These are phyloP conservation scores for Cordilura impudica DNA, from an alignment of 2,888 invertebrate genomes.

Conservation along the genomic window DNA sequence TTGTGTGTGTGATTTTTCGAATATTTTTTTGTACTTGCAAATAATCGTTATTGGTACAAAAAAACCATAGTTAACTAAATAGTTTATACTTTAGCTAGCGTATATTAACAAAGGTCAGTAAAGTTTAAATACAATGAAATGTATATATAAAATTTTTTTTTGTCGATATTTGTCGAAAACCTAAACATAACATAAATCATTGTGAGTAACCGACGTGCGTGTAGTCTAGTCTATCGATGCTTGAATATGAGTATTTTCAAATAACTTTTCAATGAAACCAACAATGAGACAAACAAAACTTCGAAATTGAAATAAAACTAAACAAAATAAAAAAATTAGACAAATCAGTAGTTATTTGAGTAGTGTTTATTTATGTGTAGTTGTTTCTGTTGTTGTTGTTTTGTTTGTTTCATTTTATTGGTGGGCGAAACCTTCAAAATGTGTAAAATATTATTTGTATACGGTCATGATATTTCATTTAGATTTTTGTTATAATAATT, in stretches of 20 bases:
- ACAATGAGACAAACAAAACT: constrained; percentile 38
- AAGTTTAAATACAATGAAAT: constrained; percentile 30
- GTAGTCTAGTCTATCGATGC: constrained; percentile 37
- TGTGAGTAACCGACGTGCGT: constrained; percentile 25
- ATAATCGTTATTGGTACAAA: not conserved
- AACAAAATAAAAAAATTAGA: not conserved
- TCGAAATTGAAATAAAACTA: constrained; percentile 1
- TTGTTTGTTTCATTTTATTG: constrained; percentile 32
- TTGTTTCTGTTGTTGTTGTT: too few species aligned
- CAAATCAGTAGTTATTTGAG: constrained; percentile 22
- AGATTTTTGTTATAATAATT: too few species aligned
- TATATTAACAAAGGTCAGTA: constrained; percentile 46
- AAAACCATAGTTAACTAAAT: not conserved
- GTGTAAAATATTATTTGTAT: constrained; percentile 52
- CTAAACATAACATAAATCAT: constrained; percentile 25
- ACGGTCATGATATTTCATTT: constrained; percentile 52
- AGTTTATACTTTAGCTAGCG: too few species aligned
- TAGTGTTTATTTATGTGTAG: too few species aligned
- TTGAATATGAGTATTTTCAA: not conserved
- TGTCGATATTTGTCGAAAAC: constrained; percentile 16
- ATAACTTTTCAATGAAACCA: constrained; percentile 42
- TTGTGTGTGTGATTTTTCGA: not conserved
- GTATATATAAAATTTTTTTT: constrained; percentile 5
- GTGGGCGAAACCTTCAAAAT: constrained; percentile 62
- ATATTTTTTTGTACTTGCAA: constrained; percentile 4